Evolutionary conservation across 2,797 vertebrate species (phyloP).

Genomic region (Eulemur rubriventer): DNA sequence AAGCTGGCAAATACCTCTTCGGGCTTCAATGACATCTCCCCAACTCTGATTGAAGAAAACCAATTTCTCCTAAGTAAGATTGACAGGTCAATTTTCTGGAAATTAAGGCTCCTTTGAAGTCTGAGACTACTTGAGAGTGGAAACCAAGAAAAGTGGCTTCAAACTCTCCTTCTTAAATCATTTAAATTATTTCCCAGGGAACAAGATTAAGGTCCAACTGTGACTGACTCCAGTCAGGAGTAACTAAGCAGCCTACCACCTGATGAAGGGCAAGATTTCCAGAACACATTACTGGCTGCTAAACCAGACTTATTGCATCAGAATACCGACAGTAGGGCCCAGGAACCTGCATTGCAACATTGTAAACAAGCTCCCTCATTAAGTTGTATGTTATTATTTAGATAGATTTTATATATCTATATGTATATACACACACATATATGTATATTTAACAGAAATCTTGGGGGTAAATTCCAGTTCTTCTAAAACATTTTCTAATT

Average conservation of each 20-base stretch:
- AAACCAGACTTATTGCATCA: not conserved
- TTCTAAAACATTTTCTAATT: not conserved
- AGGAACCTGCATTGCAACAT: not conserved
- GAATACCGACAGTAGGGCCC: not conserved
- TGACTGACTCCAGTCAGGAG: not conserved
- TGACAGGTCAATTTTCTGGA: conserved; percentile 43
- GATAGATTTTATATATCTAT: not conserved
- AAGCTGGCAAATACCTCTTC: conserved; percentile 31
- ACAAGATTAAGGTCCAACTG: not conserved
- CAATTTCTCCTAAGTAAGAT: conserved; percentile 56
- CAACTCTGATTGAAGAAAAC: conserved; percentile 31
- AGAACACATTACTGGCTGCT: not conserved
- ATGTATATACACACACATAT: no score
- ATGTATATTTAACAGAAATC: not conserved
- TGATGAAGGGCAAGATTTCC: not conserved
- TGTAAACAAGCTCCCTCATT: not conserved
- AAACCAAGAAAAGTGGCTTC: conserved; percentile 17
- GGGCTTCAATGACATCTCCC: not conserved
- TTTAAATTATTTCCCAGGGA: conserved; percentile 23
- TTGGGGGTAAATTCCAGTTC: not conserved
- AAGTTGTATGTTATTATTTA: not conserved
- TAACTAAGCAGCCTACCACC: not conserved
- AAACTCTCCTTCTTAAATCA: not conserved
- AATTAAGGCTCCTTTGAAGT: conserved; percentile 51
- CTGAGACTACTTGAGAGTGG: conserved; percentile 28